These are phyloP conservation scores for Patella ulyssiponensis DNA, from an alignment of 2,888 invertebrate species.

Conservation along the genomic window DNA sequence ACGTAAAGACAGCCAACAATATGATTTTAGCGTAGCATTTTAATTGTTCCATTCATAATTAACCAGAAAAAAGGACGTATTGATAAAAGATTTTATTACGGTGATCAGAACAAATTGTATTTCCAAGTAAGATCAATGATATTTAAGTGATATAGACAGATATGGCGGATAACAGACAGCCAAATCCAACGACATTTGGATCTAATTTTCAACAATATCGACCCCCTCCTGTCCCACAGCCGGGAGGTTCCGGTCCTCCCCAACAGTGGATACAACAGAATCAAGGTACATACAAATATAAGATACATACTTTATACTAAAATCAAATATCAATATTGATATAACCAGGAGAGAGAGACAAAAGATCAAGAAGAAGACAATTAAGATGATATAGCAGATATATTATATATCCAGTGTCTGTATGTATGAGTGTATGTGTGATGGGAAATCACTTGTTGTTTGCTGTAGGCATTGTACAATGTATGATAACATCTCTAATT, in stretches of 20 bases:
- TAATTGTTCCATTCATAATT: not conserved
- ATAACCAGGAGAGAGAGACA: too few species aligned
- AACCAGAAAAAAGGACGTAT: not conserved
- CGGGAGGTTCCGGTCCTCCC: not conserved
- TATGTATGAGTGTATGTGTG: not conserved
- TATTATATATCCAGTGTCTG: not conserved
- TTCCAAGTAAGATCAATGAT: not conserved
- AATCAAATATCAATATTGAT: too few species aligned
- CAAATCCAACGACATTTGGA: not conserved
- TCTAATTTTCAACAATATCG: not conserved
- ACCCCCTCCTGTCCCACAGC: not conserved
- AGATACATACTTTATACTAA: too few species aligned
- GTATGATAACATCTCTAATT: too few species aligned
- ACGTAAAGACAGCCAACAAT: slow-evolving; percentile 26
- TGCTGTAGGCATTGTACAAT: too few species aligned
- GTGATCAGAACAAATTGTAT: too few species aligned
- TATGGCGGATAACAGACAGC: slow-evolving; percentile 7
- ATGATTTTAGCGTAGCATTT: slow-evolving; percentile 13
- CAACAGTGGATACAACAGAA: not conserved
- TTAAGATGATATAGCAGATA: not conserved
- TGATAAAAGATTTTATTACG: not conserved
- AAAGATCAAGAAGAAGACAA: too few species aligned
- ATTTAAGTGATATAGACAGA: not conserved
- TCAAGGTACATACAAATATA: not conserved
- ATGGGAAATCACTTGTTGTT: not conserved